Base-by-base conservation (phyloP, 2,113 vertebrate genomes). In the Psephotus haematonotus region DNA sequence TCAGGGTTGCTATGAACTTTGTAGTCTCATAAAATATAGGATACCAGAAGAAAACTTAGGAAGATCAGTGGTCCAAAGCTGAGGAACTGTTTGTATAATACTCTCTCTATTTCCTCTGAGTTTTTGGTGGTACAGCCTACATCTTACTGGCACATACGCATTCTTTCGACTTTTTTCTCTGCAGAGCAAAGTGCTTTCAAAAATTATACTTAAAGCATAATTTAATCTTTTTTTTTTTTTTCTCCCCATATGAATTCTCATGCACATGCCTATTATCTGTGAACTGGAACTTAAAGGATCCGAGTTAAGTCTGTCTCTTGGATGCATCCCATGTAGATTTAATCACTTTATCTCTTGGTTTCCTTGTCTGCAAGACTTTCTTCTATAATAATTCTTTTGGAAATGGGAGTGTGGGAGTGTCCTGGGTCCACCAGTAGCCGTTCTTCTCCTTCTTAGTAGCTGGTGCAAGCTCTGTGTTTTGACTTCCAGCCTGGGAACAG, bases 21-120 rank as follows among this genome's bases (percentile, higher is more conserved):
- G 9, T 93, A 31, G 57, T 95, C 96, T 93, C 69, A 62, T 75
- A 92, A 96, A 92, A 23, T 78, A 15, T 69, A n/a, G 35, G 29
- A 29, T 75, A 67, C 15, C 2, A 31, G 7, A 47, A 74, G 39
- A 60, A 41, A 88, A 68, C 33, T 60, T 52, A 44, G 57, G 11
- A 91, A n/a, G 25, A 33, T 89, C 47, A 22, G n/a, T 57, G 37
- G 19, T 87, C 57, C 22, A 68, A 79, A 72, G 13, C 37, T 57
- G 47, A 27, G 28, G 46, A 71, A 68, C 52, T 74, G 39, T 67
- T n/a, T 57, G 35, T 52, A 27, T 41, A 90, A 81, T 71, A 16
- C 29, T 64, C 14, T 71, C 35, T 70, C 2, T 74, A 11, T 59
- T 78, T 94, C 71, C 53, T 50, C 13, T 86, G 41, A 4, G 1